A percentile compares a stretch with the other conserved stretches of the same genome.
Evolutionary conservation across 2,113 vertebrate species (phyloP).

Genomic region (Asarcornis scutulata): DNA sequence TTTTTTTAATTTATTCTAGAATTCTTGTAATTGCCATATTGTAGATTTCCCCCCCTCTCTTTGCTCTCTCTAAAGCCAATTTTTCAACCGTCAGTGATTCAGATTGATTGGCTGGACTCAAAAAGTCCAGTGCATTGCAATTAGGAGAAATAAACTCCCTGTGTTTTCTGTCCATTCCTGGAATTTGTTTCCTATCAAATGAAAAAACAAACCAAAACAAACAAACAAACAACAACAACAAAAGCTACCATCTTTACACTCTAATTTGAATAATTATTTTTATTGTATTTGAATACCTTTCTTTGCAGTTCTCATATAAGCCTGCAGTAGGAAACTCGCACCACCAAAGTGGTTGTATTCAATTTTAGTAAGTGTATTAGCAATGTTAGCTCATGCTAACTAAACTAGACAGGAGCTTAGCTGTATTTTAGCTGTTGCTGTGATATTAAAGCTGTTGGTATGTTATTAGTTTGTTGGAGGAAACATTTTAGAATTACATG

Average conservation of each 20-base stretch:
- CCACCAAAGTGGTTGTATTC: background rate
- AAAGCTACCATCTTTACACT: background rate
- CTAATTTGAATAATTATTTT: background rate
- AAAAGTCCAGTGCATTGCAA: constrained; percentile 52
- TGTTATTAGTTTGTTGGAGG: background rate
- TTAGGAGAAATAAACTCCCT: constrained; percentile 55
- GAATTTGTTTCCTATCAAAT: background rate
- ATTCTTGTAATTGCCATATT: constrained; percentile 14
- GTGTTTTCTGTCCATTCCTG: constrained; percentile 26
- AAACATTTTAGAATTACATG: background rate
- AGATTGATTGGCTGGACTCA: background rate
- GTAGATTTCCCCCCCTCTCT: constrained; percentile 24
- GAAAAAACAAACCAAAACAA: background rate
- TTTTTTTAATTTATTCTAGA: constrained; percentile 53
- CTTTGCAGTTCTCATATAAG: background rate
- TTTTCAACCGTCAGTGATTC: constrained; percentile 54
- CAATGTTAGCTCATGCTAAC: fast-evolving
- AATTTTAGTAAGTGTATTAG: background rate
- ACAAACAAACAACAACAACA: background rate
- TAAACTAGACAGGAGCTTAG: background rate
- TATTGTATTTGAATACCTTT: background rate
- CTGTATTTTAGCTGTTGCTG: background rate
- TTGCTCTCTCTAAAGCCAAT: background rate
- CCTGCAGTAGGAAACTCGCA: background rate
- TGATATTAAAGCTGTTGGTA: background rate